A percentile compares a stretch with the other conserved stretches of the same genome.
Conservation (phyloP, 2,113 vertebrate species). For the Daubentonia madagascariensis region DNA sequence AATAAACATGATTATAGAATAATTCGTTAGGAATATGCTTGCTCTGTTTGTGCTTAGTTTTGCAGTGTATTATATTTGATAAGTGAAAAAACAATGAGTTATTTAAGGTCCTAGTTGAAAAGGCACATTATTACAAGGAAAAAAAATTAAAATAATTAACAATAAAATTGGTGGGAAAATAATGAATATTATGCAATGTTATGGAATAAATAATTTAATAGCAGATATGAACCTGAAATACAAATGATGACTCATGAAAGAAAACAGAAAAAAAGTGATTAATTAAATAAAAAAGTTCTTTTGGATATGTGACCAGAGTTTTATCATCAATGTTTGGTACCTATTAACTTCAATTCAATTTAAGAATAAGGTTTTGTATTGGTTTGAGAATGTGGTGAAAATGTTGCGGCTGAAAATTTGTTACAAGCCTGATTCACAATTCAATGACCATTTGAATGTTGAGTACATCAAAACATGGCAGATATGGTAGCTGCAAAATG, state of each 20-base stretch:
- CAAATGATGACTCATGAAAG: not conserved
- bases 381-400: not conserved
- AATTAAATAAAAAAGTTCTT: not conserved
- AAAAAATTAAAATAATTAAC: not conserved
- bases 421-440: not conserved
- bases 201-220: not conserved
- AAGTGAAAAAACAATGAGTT: not conserved
- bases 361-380: not conserved
- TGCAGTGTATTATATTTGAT: not conserved
- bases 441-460: not conserved
- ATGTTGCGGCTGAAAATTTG: not conserved
- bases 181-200: not conserved
- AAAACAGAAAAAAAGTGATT: not conserved
- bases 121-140: not conserved
- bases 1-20: not conserved
- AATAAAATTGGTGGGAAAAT: not conserved
- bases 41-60: not conserved
- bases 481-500: not conserved
- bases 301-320: not conserved
- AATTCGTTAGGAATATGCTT: not conserved
- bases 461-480: not conserved
- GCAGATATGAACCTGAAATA: not conserved
- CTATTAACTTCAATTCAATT: not conserved
- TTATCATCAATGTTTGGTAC: not conserved
- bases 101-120: not conserved